Evolutionary conservation across 1,140 invertebrate genomes (phyloP).

Genomic region (Apis florea): DNA sequence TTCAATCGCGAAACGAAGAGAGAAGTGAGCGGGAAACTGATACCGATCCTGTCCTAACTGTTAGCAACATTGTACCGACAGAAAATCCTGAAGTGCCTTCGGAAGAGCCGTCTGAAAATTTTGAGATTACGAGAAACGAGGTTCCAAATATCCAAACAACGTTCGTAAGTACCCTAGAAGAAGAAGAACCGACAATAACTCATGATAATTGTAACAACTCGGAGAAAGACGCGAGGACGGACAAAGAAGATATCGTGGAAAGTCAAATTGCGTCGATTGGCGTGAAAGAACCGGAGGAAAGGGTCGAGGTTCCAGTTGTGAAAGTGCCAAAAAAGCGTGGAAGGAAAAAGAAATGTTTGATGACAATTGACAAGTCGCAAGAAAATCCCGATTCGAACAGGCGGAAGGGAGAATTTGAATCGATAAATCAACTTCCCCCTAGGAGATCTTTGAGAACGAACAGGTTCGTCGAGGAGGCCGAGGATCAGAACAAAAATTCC

Average conservation of each 20-base stretch:
- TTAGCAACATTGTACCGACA: too few species aligned
- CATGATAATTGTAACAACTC: not conserved
- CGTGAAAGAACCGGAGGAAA: not conserved
- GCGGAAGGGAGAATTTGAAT: not conserved
- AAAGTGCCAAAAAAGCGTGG: conserved; percentile 45
- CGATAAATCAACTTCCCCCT: not conserved
- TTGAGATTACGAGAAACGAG: not conserved
- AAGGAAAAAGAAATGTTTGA: conserved; percentile 49
- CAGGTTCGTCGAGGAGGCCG: not conserved
- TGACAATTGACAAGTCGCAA: not conserved
- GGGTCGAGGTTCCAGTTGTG: not conserved
- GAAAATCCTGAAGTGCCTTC: not conserved
- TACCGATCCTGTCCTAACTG: too few species aligned
- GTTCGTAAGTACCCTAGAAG: too few species aligned
- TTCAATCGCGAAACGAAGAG: not conserved
- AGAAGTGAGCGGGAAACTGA: not conserved
- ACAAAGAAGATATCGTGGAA: not conserved
- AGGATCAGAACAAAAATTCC: not conserved
- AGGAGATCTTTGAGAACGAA: conserved; percentile 29
- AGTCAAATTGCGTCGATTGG: not conserved
- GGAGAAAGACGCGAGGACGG: fast-evolving
- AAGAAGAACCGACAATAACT: not conserved
- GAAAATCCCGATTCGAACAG: not conserved
- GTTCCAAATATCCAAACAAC: not conserved
- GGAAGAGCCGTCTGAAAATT: not conserved